Percentiles rank a stretch among this genome's conserved stretches.
Conservation (phyloP, 2,888 invertebrate species). For the Stenoptilia bipunctidactyla region DNA sequence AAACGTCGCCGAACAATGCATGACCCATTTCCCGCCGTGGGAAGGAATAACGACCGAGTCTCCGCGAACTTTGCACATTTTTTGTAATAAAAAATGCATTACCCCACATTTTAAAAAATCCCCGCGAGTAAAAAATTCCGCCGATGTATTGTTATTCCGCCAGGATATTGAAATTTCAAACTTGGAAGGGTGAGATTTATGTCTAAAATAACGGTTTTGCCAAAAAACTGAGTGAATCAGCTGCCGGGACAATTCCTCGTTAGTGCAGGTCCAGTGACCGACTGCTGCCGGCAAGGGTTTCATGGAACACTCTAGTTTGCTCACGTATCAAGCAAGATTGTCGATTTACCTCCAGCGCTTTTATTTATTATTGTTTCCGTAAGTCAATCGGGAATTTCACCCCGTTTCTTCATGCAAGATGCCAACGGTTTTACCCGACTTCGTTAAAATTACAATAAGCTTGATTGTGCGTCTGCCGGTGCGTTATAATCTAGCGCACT, state of each 20-base stretch:
- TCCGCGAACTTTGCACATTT: constrained; percentile 36
- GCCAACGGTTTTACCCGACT: no score
- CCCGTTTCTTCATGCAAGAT: no score
- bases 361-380: no score
- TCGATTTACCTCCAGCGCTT: no score
- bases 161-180: constrained; percentile 54
- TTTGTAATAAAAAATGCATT: constrained; percentile 66
- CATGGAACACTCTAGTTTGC: no score
- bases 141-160: constrained; percentile 47
- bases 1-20: constrained; percentile 58
- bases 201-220: constrained; percentile 65
- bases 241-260: constrained; percentile 28
- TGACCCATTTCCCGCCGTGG: constrained; percentile 71
- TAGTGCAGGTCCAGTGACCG: constrained; percentile 13
- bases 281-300: neutral
- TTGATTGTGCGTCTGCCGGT: no score
- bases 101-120: constrained; percentile 64
- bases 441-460: no score
- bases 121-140: constrained; percentile 42
- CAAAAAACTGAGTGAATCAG: constrained; percentile 51
- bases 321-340: no score
- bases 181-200: constrained; percentile 67
- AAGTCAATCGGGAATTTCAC: no score
- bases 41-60: constrained; percentile 64
- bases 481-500: no score